Base-by-base conservation (phyloP, 2,113 vertebrate species). In the Atrichornis clamosus region DNA sequence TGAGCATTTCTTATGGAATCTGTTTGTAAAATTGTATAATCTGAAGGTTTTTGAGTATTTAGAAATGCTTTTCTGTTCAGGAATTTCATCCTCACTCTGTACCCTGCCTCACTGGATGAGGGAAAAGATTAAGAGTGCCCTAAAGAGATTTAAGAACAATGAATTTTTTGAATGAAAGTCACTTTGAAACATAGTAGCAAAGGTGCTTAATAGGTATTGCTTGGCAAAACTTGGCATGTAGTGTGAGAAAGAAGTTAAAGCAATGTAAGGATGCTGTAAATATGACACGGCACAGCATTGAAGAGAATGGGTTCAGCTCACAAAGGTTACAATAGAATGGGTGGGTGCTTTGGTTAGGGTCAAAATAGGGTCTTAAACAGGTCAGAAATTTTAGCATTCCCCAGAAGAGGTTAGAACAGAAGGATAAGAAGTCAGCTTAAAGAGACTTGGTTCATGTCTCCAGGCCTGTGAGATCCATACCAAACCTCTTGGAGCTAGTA, bases 201-300 rank as follows among this genome's bases (percentile, higher is more conserved):
- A 63, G 39, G 23, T 78, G 33, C 23, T 65, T 81, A 74, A 33
- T 26, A 53, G 46, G 12, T 58, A 7, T 67, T 69, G 12, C 27
- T 42, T 70, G 16, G 30, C 59, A 74, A 86, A 46, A 32, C 0
- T 3, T 58, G 47, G 13, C n/a, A 5, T 13, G 7, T 59, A 16
- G n/a, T 6, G 17, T 14, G 20, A 63, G 44, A 53, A 76, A 35
- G 35, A 63, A 60, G 35, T n/a, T 82, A 20, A 5, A 63, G 32
- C 37, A 70, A 39, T 47, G 67, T 42, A 58, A 73, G 16, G 0
- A 0, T 74, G 21, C 30, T 0, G 0, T 65, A 23, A 19, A 18
- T 73, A 7, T 70, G 72, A 42, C n/a, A 39, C 0, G 1, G 44
- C 37, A 12, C 9, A 63, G 47, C 24, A 12, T 8, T 21, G 27